Evolutionary conservation across 2,113 vertebrate species (phyloP), one percentile per base, ranked within the genome.

Genomic region (Chaetura pelagica): DNA sequence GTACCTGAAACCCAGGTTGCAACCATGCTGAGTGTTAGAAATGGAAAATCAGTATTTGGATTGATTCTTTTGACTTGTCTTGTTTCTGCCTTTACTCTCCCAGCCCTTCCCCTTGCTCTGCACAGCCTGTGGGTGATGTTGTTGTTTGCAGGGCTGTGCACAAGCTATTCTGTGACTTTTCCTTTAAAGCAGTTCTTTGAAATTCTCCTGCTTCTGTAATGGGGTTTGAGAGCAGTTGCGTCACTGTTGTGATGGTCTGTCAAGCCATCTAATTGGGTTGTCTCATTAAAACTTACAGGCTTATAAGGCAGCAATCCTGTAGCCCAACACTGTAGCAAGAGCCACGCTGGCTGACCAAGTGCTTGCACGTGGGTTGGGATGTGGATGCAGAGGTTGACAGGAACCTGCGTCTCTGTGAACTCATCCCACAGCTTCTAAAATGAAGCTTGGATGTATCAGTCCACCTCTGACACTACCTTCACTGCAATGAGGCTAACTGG

Each of bases 171-270:
- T 92, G 88, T 93, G 94, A 94, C 94, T 97, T 96, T 71, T 81
- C 87, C 96, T 80, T 95, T 93, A 95, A 75, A 89, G 87, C 46
- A 68, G 44, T 62, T 68, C 96, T 97, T 97, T 94, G 93, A 95
- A 97, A 95, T 75, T 67, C 91, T 94, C 73, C 94, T 75, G 86
- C 80, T 90, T 75, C 86, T 81, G 84, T 67, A 75, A 52, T 35
- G 69, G 90, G 83, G 55, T 46, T 21, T 92, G 87, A 84, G 87
- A 1, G 0, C 2, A 0, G 61, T 81, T 96, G 87, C 85, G 76
- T 92, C 92, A 94, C 92, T 96, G 93, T 97, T 96, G 96, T 94
- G 88, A 92, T 94, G 88, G 88, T 96, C 86, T 90, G 93, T 95
- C 93, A 96, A 92, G 90, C 76, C 83, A 92, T 80, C 64, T 95